Percentiles rank a stretch among this genome's conserved stretches.
Conservation (phyloP, 2,888 invertebrate species). For the Amphipoea lucens region DNA sequence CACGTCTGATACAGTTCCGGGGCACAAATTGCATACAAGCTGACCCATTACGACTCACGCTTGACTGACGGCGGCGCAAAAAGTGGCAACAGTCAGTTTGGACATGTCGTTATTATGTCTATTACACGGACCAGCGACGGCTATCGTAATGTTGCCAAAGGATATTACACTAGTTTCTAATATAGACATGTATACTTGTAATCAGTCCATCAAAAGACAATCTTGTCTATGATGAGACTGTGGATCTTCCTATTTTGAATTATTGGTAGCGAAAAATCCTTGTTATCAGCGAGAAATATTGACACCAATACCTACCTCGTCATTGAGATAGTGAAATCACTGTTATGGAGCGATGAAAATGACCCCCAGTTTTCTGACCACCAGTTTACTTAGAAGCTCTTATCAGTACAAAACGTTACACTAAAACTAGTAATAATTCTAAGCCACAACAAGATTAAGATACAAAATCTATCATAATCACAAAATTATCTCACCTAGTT, state of each 20-base stretch:
- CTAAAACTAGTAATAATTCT: constrained; percentile 1
- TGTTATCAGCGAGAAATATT: not conserved
- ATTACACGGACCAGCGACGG: constrained; percentile 60
- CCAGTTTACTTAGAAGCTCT: not conserved
- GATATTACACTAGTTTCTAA: constrained; percentile 47
- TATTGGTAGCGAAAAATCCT: not conserved
- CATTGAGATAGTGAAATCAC: not conserved
- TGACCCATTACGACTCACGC: constrained; percentile 56
- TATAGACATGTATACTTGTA: constrained; percentile 18
- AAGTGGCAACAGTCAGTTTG: constrained; percentile 59
- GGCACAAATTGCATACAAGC: constrained; percentile 61
- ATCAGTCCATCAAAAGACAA: not conserved
- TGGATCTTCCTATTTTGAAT: not conserved
- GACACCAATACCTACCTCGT: too few relatives aligned
- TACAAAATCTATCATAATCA: constrained; percentile 31
- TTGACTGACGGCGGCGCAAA: constrained; percentile 54
- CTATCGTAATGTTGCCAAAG: constrained; percentile 53
- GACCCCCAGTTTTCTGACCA: not conserved
- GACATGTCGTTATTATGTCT: constrained; percentile 62
- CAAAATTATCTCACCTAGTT: constrained; percentile 31
- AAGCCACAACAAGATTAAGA: constrained; percentile 6
- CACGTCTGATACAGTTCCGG: constrained; percentile 45
- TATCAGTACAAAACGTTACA: constrained; percentile 7
- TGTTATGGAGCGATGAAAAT: not conserved
- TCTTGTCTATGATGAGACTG: not conserved